These are phyloP conservation scores for Anthoscopus minutus DNA, from an alignment of 2,113 vertebrate genomes.

Conservation along the genomic window DNA sequence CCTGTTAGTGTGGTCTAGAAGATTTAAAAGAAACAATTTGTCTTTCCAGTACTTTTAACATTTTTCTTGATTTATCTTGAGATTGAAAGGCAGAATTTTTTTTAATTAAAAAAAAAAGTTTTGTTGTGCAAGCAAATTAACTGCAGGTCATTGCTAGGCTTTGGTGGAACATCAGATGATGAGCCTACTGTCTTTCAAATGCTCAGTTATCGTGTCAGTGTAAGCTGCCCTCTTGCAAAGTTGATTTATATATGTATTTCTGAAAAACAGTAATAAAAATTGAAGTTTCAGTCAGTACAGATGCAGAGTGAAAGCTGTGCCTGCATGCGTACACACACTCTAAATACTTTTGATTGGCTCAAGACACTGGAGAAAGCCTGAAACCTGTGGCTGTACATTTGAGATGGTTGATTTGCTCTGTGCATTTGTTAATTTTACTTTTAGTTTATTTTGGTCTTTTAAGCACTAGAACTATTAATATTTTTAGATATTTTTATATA, in stretches of 20 bases:
- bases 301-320: neutral
- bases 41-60: neutral
- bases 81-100: neutral
- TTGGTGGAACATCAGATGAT: neutral
- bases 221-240: neutral
- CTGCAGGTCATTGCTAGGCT: neutral
- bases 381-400: neutral
- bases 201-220: neutral
- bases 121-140: neutral
- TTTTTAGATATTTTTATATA: neutral
- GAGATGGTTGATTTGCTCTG: neutral
- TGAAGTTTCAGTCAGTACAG: neutral
- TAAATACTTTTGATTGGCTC: neutral
- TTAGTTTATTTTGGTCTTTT: neutral
- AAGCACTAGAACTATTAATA: neutral
- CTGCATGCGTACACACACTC: fast-evolving
- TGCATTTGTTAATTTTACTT: neutral
- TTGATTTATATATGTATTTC: neutral
- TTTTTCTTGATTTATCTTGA: neutral
- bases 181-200: neutral
- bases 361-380: neutral
- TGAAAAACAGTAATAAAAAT: neutral
- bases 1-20: neutral
- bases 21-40: neutral
- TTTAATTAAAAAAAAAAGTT: neutral